phyloP scores from a whole-genome alignment of 2,888 invertebrate species.

The Harmothoe impar region DNA sequence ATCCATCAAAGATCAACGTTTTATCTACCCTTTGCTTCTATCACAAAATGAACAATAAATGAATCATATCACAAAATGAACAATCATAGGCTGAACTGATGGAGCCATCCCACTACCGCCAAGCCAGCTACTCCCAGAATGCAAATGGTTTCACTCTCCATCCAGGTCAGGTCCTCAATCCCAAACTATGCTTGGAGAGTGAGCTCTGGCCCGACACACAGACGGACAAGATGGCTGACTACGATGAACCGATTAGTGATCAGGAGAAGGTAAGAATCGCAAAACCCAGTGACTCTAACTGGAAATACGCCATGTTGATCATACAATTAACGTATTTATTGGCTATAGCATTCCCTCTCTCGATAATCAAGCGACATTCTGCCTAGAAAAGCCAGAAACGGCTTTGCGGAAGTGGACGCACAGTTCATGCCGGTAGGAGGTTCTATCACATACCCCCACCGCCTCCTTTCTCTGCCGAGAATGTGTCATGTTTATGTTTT shows the following conservation, averaged over 20 bases:
- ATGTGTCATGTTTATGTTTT: constrained; percentile 14
- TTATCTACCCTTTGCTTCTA: no score
- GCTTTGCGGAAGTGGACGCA: constrained; percentile 20
- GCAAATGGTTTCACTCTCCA: no score
- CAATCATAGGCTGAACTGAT: no score
- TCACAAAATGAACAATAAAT: no score
- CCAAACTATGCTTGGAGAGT: background rate
- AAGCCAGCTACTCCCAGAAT: no score
- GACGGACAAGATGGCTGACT: constrained; percentile 68
- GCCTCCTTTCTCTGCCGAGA: constrained; percentile 12
- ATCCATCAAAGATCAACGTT: no score
- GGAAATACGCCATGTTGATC: background rate
- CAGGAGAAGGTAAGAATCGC: constrained; percentile 65
- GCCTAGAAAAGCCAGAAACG: background rate
- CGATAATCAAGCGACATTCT: background rate
- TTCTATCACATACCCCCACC: background rate
- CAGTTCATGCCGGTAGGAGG: constrained; percentile 30
- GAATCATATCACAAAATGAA: no score
- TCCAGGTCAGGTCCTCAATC: no score
- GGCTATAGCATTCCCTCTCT: background rate
- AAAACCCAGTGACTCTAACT: background rate
- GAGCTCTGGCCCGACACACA: constrained; percentile 57
- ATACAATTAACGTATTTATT: background rate
- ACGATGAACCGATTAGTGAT: constrained; percentile 65
- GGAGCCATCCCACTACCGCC: no score